Conservation (phyloP, 1,140 invertebrate genomes). For the Chelonus insularis region DNA sequence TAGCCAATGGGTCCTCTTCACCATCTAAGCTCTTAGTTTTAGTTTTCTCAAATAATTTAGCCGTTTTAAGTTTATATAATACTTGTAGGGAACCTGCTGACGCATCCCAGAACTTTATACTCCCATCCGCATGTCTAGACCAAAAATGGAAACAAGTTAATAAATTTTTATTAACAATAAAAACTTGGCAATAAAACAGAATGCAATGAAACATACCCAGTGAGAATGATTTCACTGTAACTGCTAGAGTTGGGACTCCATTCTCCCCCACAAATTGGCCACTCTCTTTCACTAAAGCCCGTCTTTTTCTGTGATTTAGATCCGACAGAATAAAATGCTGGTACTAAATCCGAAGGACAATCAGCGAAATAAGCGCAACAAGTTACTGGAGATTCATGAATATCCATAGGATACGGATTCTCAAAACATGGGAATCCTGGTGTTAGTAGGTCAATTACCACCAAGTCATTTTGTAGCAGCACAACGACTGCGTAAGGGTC, state of each 20-base stretch:
- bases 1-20: conserved; percentile 90
- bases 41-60: conserved; percentile 87
- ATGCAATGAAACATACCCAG: conserved; percentile 68
- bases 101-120: conserved; percentile 97
- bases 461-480: conserved; percentile 95
- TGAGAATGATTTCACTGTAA: conserved; percentile 96
- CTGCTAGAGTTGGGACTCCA: conserved; percentile 92
- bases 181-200: background rate
- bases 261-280: conserved; percentile 94
- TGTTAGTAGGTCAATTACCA: conserved; percentile 94
- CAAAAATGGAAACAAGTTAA: conserved; percentile 18
- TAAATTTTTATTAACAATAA: conserved; percentile 13
- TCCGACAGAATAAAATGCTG: conserved; percentile 89
- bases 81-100: conserved; percentile 91
- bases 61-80: conserved; percentile 97
- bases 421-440: conserved; percentile 97
- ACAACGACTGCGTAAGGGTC: conserved; percentile 98
- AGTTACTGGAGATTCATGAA: conserved; percentile 96
- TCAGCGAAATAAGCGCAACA: conserved; percentile 95
- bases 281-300: conserved; percentile 92
- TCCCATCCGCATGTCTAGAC: conserved; percentile 91
- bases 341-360: conserved; percentile 95
- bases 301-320: conserved; percentile 73
- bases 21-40: conserved; percentile 63
- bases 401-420: conserved; percentile 99